Percentiles rank a stretch among this genome's conserved stretches.
Evolutionary conservation across 2,113 vertebrate genomes (phyloP).

Genomic region (Tapirus terrestris): DNA sequence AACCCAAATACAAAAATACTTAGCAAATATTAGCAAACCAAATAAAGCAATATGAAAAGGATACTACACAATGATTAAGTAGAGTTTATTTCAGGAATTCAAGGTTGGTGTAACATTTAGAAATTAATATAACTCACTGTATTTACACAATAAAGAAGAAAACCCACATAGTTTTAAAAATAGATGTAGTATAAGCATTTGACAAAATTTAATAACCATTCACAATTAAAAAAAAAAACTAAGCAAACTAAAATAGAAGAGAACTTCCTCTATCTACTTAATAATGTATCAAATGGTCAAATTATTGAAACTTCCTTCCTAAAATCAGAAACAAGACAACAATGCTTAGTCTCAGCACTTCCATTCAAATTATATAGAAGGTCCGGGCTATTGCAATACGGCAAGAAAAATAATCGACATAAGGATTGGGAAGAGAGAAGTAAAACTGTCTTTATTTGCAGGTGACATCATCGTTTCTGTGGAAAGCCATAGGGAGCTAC

Average conservation of each 20-base stretch:
- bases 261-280: background rate
- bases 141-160: background rate
- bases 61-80: background rate
- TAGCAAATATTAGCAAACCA: background rate
- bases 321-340: background rate
- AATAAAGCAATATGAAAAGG: background rate
- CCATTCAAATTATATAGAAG: background rate
- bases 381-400: background rate
- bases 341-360: background rate
- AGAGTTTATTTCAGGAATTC: background rate
- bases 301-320: background rate
- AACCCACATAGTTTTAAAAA: background rate
- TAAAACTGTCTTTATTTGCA: background rate
- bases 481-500: no score
- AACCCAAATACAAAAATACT: background rate
- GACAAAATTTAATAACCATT: background rate
- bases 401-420: background rate
- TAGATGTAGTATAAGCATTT: background rate
- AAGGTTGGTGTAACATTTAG: background rate
- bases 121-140: background rate
- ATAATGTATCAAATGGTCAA: background rate
- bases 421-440: no score
- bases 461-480: no score
- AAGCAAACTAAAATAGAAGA: background rate
- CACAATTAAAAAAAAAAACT: background rate